A percentile compares a stretch with the other conserved stretches of the same genome.
Evolutionary conservation across 1,140 invertebrate species (phyloP).

Genomic region (Ceratitis capitata): DNA sequence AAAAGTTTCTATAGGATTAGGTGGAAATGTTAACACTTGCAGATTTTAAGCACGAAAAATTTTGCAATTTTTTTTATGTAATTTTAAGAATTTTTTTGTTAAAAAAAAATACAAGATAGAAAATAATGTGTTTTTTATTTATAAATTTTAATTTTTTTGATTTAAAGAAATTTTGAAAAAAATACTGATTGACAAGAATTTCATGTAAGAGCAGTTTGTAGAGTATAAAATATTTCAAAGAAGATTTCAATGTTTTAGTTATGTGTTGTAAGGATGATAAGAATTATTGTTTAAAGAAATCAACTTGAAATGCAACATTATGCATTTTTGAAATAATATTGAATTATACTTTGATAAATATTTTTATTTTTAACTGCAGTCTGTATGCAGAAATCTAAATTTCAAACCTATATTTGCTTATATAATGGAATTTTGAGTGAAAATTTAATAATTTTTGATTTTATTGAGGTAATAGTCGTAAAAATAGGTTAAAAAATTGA

Average conservation of each 20-base stretch:
- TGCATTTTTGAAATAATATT: no score
- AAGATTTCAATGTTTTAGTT: neutral
- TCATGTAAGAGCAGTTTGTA: neutral
- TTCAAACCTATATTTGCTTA: no score
- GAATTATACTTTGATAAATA: no score
- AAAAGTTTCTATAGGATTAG: neutral
- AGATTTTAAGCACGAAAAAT: conserved; percentile 14
- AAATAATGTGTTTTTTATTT: conserved; percentile 23
- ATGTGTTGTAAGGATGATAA: neutral
- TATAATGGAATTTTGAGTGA: no score
- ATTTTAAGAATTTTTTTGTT: conserved; percentile 17
- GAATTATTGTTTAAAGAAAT: no score
- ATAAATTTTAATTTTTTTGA: neutral
- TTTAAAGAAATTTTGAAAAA: neutral
- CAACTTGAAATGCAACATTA: no score
- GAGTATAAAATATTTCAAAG: neutral
- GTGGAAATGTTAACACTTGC: neutral
- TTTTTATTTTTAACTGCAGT: no score
- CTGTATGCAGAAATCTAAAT: no score
- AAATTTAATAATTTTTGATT: no score
- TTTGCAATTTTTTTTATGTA: conserved; percentile 13
- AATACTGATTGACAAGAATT: neutral
- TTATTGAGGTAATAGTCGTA: no score
- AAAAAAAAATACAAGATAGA: neutral
- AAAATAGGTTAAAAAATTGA: no score